These are phyloP conservation scores for Rhyacophila evoluta DNA, from an alignment of 2,888 invertebrate species.

Conservation along the genomic window DNA sequence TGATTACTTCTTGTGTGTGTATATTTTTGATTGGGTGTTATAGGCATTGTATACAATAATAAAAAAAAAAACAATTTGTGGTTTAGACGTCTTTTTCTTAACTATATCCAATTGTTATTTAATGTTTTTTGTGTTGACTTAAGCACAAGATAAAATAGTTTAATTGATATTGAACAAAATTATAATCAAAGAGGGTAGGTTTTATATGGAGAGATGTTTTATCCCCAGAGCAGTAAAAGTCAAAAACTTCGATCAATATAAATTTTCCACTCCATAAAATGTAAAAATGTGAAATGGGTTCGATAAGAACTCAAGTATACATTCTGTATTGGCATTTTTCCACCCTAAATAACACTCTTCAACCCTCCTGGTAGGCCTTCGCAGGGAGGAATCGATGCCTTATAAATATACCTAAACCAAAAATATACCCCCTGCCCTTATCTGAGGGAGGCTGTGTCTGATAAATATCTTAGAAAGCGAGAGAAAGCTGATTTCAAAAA, in stretches of 20 bases:
- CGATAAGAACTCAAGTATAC: background rate
- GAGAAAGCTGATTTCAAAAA: background rate
- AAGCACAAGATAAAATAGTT: too few relatives aligned
- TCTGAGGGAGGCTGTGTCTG: background rate
- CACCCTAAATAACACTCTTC: constrained; percentile 10
- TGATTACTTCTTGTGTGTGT: too few relatives aligned
- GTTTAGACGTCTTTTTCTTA: too few relatives aligned
- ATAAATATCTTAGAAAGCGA: constrained; percentile 32
- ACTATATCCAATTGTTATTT: too few relatives aligned
- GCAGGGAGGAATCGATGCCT: constrained; percentile 53
- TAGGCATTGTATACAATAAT: too few relatives aligned
- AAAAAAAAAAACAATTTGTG: too few relatives aligned
- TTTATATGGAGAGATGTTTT: too few relatives aligned
- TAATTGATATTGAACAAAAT: too few relatives aligned
- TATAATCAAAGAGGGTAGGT: too few relatives aligned
- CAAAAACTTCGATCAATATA: background rate
- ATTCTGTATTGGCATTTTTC: constrained; percentile 24
- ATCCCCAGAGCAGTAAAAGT: too few relatives aligned
- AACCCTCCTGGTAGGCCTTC: background rate
- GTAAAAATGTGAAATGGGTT: constrained; percentile 14
- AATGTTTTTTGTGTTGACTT: too few relatives aligned
- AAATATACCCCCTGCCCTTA: constrained; percentile 30
- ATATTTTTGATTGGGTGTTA: too few relatives aligned
- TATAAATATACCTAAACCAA: constrained; percentile 53
- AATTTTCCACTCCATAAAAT: constrained; percentile 7